A percentile compares a stretch with the other conserved stretches of the same genome.
Evolutionary conservation across 2,797 vertebrate genomes (phyloP).

Genomic region (Diglossa cyanea): DNA sequence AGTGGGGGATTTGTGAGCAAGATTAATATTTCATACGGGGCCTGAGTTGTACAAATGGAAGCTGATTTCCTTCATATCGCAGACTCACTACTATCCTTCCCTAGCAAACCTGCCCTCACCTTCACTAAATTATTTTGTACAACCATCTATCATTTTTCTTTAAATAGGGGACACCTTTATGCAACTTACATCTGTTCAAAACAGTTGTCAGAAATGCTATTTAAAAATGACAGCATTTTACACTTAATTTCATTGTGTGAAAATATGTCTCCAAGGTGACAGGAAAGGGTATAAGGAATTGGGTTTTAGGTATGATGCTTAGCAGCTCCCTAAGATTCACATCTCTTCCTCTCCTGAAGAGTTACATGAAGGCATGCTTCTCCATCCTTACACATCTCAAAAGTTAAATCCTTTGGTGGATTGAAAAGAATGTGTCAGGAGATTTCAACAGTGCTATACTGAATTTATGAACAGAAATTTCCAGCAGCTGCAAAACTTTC

Average conservation of each 20-base stretch:
- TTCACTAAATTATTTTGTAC: not conserved
- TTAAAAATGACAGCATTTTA: not conserved
- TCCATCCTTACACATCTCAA: not conserved
- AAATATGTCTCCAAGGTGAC: not conserved
- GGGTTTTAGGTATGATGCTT: not conserved
- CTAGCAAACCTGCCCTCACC: not conserved
- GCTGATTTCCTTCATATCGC: not conserved
- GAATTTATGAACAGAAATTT: not conserved
- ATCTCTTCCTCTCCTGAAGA: not conserved
- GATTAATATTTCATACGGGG: not conserved
- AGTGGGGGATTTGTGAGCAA: not conserved
- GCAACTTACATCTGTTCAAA: not conserved
- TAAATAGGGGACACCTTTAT: accelerated
- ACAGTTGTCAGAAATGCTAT: not conserved
- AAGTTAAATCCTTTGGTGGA: not conserved
- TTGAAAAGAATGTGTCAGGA: not conserved
- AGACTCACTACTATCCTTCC: not conserved
- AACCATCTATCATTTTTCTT: not conserved
- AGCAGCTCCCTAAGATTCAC: not conserved
- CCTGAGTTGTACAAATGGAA: not conserved
- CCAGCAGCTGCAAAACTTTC: not conserved
- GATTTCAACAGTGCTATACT: not conserved
- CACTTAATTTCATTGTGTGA: not conserved
- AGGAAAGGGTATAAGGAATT: not conserved
- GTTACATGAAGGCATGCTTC: not conserved